Evolutionary conservation across 1,140 invertebrate species (phyloP), one percentile per base, ranked within the genome.

Genomic region (Drosophila quadrilineata): DNA sequence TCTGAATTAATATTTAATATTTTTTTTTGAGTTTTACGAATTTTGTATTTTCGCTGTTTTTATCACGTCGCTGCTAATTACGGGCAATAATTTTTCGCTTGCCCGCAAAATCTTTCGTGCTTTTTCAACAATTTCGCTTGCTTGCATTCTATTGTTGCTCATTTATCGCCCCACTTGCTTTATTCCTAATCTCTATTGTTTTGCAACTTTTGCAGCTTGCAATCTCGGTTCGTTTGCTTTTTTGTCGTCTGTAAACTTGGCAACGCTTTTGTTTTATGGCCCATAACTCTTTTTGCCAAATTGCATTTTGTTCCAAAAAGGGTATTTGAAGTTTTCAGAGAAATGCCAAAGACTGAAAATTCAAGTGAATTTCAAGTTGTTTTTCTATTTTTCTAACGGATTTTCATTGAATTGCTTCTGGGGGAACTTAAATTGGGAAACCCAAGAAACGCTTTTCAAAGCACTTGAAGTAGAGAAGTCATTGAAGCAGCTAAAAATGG

Each of bases 1-100:
- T n/a, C n/a, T n/a, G n/a, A n/a, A n/a, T n/a, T n/a, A n/a, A n/a
- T n/a, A n/a, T n/a, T n/a, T n/a, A n/a, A n/a, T 54, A 28, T 22
- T n/a, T 19, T 22, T 29, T 45, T 33, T 19, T 36, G 35, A 1
- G 26, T 45, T 17, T 64, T 63, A 22, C n/a, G n/a, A n/a, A n/a
- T 50, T 54, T 17, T 17, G 49, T 22, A 2, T 43, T 43, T 43
- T 17, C 31, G 38, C 14, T 12, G 45, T 17, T 75, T 77, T 66
- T 66, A 69, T 70, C 70, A 66, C 75, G 75, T 54, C 50, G 70
- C 26, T 21, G 72, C 75, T 79, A 79, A 79, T 79, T 79, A 54
- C 49, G 31, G 38, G 17, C 24, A 29, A 70, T 71, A 74, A n/a
- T n/a, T n/a, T 71, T 77, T 69, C 19, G 45, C 28, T 70, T 45